Evolutionary conservation across 2,797 vertebrate genomes (phyloP), one percentile per base, ranked within the genome.

Genomic region (Bovichtus variegatus): DNA sequence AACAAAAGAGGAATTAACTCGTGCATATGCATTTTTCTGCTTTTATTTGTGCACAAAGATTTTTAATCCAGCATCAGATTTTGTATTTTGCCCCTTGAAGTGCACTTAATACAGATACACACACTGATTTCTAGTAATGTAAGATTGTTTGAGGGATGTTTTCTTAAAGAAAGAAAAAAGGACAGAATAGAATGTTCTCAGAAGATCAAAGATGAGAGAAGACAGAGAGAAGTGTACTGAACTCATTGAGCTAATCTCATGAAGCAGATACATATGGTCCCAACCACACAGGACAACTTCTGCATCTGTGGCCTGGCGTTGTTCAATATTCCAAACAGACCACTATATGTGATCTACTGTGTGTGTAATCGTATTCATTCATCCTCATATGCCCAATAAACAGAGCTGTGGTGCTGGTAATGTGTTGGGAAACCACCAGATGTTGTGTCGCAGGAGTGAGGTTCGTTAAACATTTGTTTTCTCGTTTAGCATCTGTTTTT

Each of bases 401-500:
- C 49, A 80, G 61, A 80, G 66, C 68, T 67, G 54, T 57, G 40
- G 34, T 74, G 65, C 29, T 25, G 31, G 53, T 85, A 85, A 86
- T 82, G 78, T 83, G 76, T 75, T 61, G 59, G 59, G 79, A 84
- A 81, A 74, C 77, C 64, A 59, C 65, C 87, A 91, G 81, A 86
- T 90, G 86, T 88, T 89, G 69, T 68, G 63, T 53, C 71, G 64
- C 65, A 68, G 46, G 61, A 69, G 31, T 38, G 47, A 19, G 65
- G 71, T 78, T 84, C 53, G 19, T 29, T 71, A 55, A 86, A 72
- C 77, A 74, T 87, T 84, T 78, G 74, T 86, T 88, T 80, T 61
- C 76, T 79, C 25, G 2, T 80, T 85, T 74, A 81, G 65, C 89
- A 84, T 80, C 83, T 90, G 81, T 82, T 86, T 89, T 57, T 71